A percentile compares a stretch with the other conserved stretches of the same genome.
phyloP scores from a whole-genome alignment of 1,140 invertebrate genomes.

The Patella vulgata region DNA sequence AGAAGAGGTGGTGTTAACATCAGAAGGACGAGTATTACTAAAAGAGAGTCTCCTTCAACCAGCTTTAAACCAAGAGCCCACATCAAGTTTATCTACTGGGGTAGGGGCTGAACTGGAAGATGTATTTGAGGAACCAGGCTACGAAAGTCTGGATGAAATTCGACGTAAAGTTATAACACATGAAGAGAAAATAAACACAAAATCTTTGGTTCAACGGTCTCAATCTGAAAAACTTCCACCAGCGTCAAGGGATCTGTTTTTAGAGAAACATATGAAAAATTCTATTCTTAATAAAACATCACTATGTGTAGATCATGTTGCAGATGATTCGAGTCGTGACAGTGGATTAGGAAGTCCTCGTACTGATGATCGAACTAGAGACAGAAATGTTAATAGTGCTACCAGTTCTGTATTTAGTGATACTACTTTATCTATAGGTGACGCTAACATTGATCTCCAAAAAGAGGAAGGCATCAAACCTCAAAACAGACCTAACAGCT shows the following conservation, averaged over 20 bases:
- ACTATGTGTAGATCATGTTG: too few species aligned
- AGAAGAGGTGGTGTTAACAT: constrained; percentile 23
- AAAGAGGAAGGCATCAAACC: too few species aligned
- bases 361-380: constrained; percentile 13
- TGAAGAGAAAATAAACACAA: too few species aligned
- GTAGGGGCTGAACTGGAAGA: constrained; percentile 8
- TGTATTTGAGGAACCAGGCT: constrained; percentile 35
- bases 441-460: too few species aligned
- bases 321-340: constrained; percentile 20
- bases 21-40: background rate
- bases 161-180: constrained; percentile 33
- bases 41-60: background rate
- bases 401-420: constrained; percentile 18
- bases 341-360: constrained; percentile 32
- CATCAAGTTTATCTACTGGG: too few species aligned
- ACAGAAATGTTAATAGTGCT: constrained; percentile 4
- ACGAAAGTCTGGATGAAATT: constrained; percentile 46
- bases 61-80: too few species aligned
- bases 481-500: too few species aligned
- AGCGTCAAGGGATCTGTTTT: too few species aligned
- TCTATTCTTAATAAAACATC: too few species aligned
- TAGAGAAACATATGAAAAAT: too few species aligned
- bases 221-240: too few species aligned
- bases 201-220: too few species aligned
- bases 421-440: background rate